A percentile compares a stretch with the other conserved stretches of the same genome.
phyloP scores from a whole-genome alignment of 2,888 invertebrate species.

The Sinodicranocentrus sp. region DNA sequence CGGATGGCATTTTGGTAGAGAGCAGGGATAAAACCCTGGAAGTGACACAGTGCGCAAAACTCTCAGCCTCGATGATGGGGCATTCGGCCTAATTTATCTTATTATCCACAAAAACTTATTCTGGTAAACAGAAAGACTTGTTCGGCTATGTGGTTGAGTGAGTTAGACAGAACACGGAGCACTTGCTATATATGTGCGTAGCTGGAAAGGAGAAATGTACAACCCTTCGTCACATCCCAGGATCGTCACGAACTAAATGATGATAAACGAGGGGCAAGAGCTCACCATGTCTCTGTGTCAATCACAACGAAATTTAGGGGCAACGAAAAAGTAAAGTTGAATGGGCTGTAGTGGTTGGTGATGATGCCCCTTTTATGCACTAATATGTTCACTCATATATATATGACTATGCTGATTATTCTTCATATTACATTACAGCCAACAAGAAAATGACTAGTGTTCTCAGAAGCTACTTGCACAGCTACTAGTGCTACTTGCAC shows the following conservation, averaged over 20 bases:
- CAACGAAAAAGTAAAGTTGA: conserved; percentile 10
- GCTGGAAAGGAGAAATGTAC: background rate
- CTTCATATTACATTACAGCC: conserved; percentile 9
- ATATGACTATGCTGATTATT: background rate
- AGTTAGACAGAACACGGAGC: conserved; percentile 8
- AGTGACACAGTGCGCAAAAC: conserved; percentile 5
- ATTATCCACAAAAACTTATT: background rate
- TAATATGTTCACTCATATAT: background rate
- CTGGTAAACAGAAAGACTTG: background rate
- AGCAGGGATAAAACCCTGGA: conserved; percentile 10
- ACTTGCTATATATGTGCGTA: background rate
- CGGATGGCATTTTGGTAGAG: conserved; percentile 54
- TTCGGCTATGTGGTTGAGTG: background rate
- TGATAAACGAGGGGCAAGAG: conserved; percentile 74
- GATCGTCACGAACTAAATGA: conserved; percentile 70
- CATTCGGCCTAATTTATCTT: conserved; percentile 13
- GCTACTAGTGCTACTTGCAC: conserved; percentile 1
- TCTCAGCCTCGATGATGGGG: background rate
- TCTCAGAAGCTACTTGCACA: background rate
- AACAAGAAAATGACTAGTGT: conserved; percentile 11
- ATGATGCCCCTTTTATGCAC: conserved; percentile 11
- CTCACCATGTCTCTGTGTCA: conserved; percentile 68
- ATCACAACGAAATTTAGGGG: conserved; percentile 57
- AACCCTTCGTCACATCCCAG: conserved; percentile 29
- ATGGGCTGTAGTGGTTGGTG: no score